Conservation (phyloP, 2,797 vertebrate species). For the Mus caroli region DNA sequence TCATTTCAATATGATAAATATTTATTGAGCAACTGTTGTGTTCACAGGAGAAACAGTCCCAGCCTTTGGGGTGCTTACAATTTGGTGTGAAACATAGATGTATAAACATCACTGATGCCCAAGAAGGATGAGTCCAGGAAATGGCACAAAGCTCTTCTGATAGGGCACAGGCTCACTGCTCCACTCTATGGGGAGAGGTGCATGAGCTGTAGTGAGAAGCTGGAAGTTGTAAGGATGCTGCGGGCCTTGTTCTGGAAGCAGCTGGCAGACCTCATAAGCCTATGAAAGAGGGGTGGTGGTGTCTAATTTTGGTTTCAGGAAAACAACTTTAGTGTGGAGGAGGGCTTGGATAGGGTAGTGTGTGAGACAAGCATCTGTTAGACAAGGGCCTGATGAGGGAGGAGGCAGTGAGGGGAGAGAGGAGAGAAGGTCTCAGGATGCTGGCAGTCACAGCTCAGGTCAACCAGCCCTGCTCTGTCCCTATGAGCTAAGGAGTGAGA, state of each 20-base stretch:
- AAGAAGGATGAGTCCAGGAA: neutral
- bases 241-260: neutral
- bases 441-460: neutral
- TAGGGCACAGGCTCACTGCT: neutral
- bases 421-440: neutral
- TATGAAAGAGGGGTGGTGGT: neutral
- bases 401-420: neutral
- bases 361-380: neutral
- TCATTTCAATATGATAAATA: constrained; percentile 24
- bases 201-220: neutral
- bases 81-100: neutral
- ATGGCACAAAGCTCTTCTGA: neutral
- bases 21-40: neutral
- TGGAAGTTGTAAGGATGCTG: neutral
- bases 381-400: neutral
- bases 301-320: constrained; percentile 32
- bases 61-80: neutral
- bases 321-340: constrained; percentile 29
- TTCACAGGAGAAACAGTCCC: neutral
- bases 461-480: neutral
- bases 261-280: neutral
- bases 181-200: neutral
- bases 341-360: neutral
- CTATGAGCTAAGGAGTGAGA: neutral
- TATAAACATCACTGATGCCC: neutral